A percentile compares a stretch with the other conserved stretches of the same genome.
Evolutionary conservation across 2,888 invertebrate genomes (phyloP).

Genomic region (Scaptomyza caliginosa): DNA sequence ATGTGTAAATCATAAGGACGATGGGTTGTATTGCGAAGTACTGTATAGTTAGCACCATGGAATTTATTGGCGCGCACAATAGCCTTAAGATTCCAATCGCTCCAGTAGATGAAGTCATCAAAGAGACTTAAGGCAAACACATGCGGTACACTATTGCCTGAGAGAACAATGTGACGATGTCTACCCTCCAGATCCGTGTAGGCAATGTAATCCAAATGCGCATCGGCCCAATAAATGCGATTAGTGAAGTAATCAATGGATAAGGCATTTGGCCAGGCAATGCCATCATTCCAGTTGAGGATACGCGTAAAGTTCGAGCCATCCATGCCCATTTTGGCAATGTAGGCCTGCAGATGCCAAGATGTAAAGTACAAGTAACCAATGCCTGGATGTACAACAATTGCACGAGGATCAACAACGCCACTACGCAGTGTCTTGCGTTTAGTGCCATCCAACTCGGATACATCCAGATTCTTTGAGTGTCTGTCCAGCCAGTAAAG

Average conservation of each 20-base stretch:
- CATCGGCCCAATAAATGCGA: conserved; percentile 98
- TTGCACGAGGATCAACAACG: conserved; percentile 96
- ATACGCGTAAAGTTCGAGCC: conserved; percentile 95
- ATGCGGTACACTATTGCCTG: conserved; percentile 94
- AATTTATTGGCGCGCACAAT: conserved; percentile 96
- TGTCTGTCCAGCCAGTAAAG: conserved; percentile 98
- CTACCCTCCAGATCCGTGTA: conserved; percentile 96
- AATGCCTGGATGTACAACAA: conserved; percentile 96
- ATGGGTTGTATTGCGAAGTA: conserved; percentile 95
- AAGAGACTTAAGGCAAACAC: conserved; percentile 97
- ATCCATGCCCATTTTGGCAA: conserved; percentile 98
- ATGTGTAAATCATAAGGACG: conserved; percentile 97
- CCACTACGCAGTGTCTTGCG: conserved; percentile 94
- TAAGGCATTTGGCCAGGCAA: conserved; percentile 99
- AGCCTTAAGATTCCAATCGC: conserved; percentile 98
- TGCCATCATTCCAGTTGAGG: conserved; percentile 95
- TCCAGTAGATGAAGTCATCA: conserved; percentile 97
- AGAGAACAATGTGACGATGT: conserved; percentile 92
- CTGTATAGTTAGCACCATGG: conserved; percentile 89
- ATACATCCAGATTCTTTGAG: conserved; percentile 96
- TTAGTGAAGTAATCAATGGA: conserved; percentile 98
- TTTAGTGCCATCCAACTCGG: conserved; percentile 95
- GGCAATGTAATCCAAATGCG: conserved; percentile 98
- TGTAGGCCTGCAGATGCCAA: conserved; percentile 98
- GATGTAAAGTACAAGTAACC: conserved; percentile 98